phyloP scores from a whole-genome alignment of 2,888 invertebrate species.

The Dugesia japonica region DNA sequence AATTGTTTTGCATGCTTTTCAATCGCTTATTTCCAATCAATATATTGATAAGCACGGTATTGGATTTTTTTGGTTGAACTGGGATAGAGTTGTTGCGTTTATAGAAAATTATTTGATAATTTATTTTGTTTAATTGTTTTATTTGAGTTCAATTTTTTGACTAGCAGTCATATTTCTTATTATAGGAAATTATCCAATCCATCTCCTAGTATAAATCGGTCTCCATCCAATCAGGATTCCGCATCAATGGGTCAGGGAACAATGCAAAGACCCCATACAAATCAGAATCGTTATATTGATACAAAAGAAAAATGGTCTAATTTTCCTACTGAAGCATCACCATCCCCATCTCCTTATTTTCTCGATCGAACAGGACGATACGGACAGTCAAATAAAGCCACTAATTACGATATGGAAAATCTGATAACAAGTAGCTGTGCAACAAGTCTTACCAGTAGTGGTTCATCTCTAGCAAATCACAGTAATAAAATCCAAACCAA shows the following conservation, averaged over 20 bases:
- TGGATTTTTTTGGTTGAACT: not conserved
- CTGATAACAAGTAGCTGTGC: not conserved
- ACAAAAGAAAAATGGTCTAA: not conserved
- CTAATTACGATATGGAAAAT: constrained; percentile 8
- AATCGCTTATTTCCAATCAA: not conserved
- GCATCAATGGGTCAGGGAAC: not conserved
- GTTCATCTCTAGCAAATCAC: not conserved
- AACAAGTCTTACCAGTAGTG: not conserved
- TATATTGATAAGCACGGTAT: not conserved
- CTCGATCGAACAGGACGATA: not conserved
- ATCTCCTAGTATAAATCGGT: not conserved
- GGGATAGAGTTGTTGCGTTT: no score
- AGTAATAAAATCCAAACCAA: not conserved
- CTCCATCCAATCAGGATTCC: not conserved
- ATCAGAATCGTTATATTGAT: constrained; percentile 8
- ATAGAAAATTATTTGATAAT: no score
- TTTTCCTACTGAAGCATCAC: constrained; percentile 3
- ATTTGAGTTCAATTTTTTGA: no score
- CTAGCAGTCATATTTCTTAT: no score
- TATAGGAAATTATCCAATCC: constrained; percentile 1
- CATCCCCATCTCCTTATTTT: not conserved
- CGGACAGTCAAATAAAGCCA: not conserved
- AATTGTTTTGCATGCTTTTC: not conserved
- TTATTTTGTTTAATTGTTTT: no score
- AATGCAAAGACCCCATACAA: not conserved